Evolutionary conservation across 2,113 vertebrate species (phyloP).

Genomic region (Cavia aperea): DNA sequence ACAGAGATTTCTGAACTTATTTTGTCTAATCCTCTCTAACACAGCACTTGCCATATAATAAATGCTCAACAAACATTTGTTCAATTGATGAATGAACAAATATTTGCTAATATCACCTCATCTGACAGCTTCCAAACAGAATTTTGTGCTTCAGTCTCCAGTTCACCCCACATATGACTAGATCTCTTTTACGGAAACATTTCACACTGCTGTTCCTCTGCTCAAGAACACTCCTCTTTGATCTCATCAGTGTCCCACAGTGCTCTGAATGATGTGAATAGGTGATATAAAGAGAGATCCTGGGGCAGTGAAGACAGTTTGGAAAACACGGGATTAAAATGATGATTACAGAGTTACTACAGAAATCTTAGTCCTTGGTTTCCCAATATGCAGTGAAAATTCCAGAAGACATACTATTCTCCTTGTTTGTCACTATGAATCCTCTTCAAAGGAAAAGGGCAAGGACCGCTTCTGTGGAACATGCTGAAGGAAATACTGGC

Average conservation of each 20-base stretch:
- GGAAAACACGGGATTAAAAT: conserved; percentile 11
- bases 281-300: background rate
- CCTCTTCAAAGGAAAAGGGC: background rate
- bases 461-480: background rate
- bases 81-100: background rate
- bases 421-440: background rate
- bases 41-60: background rate
- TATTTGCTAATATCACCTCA: background rate
- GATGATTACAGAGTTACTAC: background rate
- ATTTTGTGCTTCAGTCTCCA: background rate
- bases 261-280: background rate
- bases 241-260: background rate
- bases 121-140: background rate
- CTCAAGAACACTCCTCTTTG: background rate
- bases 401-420: background rate
- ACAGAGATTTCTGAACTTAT: conserved; percentile 22
- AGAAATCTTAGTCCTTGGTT: conserved; percentile 29
- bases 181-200: background rate
- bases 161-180: background rate
- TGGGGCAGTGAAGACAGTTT: background rate
- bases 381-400: background rate
- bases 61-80: background rate
- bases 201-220: background rate
- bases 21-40: background rate
- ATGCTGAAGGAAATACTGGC: background rate